phyloP scores from a whole-genome alignment of 1,140 invertebrate genomes.

The Hycleus cichorii region DNA sequence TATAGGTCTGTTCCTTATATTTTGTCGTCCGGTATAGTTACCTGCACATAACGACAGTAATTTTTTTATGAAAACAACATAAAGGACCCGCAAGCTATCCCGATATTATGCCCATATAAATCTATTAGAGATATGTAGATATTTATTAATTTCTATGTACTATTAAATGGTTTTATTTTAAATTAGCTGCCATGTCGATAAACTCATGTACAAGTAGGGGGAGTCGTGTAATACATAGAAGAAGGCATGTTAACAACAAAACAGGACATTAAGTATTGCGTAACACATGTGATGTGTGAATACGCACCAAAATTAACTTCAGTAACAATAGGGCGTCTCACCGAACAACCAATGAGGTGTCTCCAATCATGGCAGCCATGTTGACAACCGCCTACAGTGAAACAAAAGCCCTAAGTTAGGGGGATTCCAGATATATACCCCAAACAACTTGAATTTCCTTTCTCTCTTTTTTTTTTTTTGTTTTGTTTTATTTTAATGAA shows the following conservation, averaged over 20 bases:
- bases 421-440: conserved; percentile 1
- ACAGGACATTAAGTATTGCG: conserved; percentile 7
- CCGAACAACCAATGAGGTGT: conserved; percentile 19
- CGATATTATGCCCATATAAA: background rate
- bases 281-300: conserved; percentile 10
- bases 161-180: background rate
- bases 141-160: background rate
- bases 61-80: background rate
- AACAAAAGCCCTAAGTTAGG: conserved; percentile 11
- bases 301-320: conserved; percentile 18
- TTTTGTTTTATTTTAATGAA: too few relatives aligned
- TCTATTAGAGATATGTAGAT: background rate
- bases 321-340: conserved; percentile 17
- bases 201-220: background rate
- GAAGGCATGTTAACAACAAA: conserved; percentile 2
- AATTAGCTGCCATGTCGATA: background rate
- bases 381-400: conserved; percentile 24
- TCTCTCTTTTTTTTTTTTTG: too few relatives aligned
- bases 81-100: background rate
- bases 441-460: too few relatives aligned
- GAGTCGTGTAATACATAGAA: background rate
- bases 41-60: too few relatives aligned
- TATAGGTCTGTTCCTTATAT: too few relatives aligned
- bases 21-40: too few relatives aligned
- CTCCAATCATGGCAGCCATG: conserved; percentile 20